Percentiles rank a stretch among this genome's conserved stretches.
Evolutionary conservation across 2,113 vertebrate genomes (phyloP).

Genomic region (Epinephelus moara): DNA sequence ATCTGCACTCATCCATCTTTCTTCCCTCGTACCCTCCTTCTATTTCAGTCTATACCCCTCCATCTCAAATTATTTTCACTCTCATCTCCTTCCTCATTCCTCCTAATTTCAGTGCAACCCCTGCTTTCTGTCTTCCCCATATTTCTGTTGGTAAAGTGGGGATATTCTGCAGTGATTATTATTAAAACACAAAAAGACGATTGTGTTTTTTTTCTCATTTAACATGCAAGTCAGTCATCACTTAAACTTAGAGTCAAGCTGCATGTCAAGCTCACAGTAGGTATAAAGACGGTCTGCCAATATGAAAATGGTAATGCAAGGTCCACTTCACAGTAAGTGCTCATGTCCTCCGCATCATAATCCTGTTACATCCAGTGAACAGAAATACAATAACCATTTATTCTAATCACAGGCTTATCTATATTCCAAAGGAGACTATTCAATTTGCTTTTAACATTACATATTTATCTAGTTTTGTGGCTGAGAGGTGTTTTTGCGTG

Average conservation of each 20-base stretch:
- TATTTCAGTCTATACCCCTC: background rate
- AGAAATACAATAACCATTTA: background rate
- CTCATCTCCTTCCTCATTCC: background rate
- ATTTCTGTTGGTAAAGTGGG: background rate
- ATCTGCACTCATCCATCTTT: slow-evolving; percentile 55
- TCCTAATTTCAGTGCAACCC: background rate
- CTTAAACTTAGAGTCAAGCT: background rate
- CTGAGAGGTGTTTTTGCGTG: background rate
- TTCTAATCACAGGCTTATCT: slow-evolving; percentile 7
- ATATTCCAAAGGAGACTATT: background rate
- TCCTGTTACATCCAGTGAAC: slow-evolving; percentile 5
- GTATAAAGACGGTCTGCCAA: background rate
- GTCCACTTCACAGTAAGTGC: background rate
- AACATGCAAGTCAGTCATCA: background rate
- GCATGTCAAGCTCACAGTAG: background rate
- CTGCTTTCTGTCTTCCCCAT: slow-evolving; percentile 4
- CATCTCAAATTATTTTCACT: slow-evolving; percentile 17
- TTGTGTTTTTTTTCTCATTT: background rate
- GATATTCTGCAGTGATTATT: background rate
- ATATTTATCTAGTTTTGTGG: background rate
- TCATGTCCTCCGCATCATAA: background rate
- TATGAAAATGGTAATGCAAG: slow-evolving; percentile 14
- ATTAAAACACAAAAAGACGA: background rate
- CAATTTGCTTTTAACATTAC: background rate
- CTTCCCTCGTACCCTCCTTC: slow-evolving; percentile 11